These are phyloP conservation scores for Cottus gobio DNA, from an alignment of 2,113 vertebrate species.

Conservation along the genomic window DNA sequence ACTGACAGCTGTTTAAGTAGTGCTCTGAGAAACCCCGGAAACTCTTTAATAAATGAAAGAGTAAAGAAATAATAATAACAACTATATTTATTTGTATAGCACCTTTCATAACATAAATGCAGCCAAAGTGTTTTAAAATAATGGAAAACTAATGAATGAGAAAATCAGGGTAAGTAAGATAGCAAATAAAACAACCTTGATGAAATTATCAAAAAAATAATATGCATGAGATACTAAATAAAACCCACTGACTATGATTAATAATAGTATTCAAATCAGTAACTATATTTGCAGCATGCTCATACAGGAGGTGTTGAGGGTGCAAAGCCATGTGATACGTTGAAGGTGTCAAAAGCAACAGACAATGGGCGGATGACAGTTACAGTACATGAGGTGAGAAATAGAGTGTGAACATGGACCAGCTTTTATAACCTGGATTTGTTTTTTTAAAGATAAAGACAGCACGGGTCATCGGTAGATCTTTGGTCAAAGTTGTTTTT, in stretches of 20 bases:
- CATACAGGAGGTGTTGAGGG: background rate
- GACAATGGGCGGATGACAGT: too few relatives aligned
- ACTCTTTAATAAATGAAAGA: too few relatives aligned
- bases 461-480: background rate
- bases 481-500: background rate
- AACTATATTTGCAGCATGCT: background rate
- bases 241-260: background rate
- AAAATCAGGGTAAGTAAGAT: background rate
- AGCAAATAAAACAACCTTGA: background rate
- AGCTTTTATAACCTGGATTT: too few relatives aligned
- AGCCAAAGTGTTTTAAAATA: background rate
- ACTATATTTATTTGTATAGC: background rate
- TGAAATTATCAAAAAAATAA: too few relatives aligned
- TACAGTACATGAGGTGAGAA: too few relatives aligned
- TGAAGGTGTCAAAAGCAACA: too few relatives aligned
- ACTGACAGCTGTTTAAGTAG: background rate
- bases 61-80: too few relatives aligned
- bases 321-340: too few relatives aligned
- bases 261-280: background rate
- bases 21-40: too few relatives aligned
- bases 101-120: background rate
- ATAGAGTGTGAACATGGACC: too few relatives aligned
- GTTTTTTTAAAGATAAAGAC: background rate
- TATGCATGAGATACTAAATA: background rate
- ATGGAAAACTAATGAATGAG: background rate